Evolutionary conservation across 2,888 invertebrate genomes (phyloP), one percentile per base, ranked within the genome.

Genomic region (Drosophila austrosaltans): DNA sequence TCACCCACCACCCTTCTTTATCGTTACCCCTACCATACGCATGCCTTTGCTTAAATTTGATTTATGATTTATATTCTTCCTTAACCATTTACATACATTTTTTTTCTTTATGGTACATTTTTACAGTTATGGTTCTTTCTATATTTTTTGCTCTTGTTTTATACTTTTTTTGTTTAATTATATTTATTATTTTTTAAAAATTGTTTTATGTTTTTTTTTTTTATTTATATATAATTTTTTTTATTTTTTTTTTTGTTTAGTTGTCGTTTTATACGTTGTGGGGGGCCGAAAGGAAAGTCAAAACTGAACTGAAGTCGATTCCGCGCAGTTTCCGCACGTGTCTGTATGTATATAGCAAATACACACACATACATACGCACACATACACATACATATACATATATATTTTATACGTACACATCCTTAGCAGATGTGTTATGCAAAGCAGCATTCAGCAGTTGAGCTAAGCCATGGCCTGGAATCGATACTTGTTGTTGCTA

Each of bases 401-500:
- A 39, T 25, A 53, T 40, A 57, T 53, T 8, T 36, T 36, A 75
- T 32, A 64, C 42, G 56, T 58, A 58, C 42, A 62, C 40, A 63
- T 73, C 74, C 71, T 77, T 77, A 61, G 66, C 77, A 63, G 71
- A 63, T 63, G 28, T 74, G 77, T 72, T 72, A 72, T 72, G 72
- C 72, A 72, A 72, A 72, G 67, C 67, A 78, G 59, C 65, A 64
- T 67, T 60, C 36, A 63, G 71, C 72, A 75, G 66, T 66, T 72
- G 75, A 72, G 63, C 48, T 25, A 58, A 87, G 72, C 72, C 73
- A 70, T 83, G 81, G 69, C 68, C 79, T 78, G 77, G 70, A 84
- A 87, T 82, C 83, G 73, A 83, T 83, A 83, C 83, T 85, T 85
- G 86, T 85, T 87, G 85, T 87, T 59, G 57, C 54, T 66, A 57